Conservation (phyloP, 1,140 invertebrate genomes). For the Caerostris darwini region DNA sequence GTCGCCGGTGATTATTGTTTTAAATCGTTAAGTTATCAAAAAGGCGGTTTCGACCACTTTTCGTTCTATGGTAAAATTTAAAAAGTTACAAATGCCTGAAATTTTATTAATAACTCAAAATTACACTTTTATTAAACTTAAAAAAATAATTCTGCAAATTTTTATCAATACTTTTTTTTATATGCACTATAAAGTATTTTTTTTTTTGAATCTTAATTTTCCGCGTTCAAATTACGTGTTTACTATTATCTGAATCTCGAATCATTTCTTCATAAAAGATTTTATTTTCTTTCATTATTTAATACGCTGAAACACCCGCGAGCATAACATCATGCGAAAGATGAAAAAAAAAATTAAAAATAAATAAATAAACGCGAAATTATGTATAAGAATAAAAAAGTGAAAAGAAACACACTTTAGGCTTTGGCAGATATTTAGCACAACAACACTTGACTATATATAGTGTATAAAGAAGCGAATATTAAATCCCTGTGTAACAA, state of each 20-base stretch:
- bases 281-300: neutral
- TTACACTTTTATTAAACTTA: too few species aligned
- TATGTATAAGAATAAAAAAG: slow-evolving; percentile 4
- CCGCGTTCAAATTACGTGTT: neutral
- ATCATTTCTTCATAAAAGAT: neutral
- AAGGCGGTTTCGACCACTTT: too few species aligned
- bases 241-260: neutral
- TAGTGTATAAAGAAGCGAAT: neutral
- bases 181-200: too few species aligned
- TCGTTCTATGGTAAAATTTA: too few species aligned
- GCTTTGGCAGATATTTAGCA: too few species aligned
- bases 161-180: too few species aligned
- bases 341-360: neutral
- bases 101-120: too few species aligned
- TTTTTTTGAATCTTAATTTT: neutral
- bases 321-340: neutral
- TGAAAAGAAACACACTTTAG: too few species aligned
- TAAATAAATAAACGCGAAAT: neutral
- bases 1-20: too few species aligned
- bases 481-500: neutral
- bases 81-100: too few species aligned
- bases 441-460: neutral
- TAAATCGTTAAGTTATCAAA: too few species aligned
- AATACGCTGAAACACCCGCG: neutral
- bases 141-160: too few species aligned